Evolutionary conservation across 2,113 vertebrate species (phyloP), one percentile per base, ranked within the genome.

Genomic region (Osmerus eperlanus): DNA sequence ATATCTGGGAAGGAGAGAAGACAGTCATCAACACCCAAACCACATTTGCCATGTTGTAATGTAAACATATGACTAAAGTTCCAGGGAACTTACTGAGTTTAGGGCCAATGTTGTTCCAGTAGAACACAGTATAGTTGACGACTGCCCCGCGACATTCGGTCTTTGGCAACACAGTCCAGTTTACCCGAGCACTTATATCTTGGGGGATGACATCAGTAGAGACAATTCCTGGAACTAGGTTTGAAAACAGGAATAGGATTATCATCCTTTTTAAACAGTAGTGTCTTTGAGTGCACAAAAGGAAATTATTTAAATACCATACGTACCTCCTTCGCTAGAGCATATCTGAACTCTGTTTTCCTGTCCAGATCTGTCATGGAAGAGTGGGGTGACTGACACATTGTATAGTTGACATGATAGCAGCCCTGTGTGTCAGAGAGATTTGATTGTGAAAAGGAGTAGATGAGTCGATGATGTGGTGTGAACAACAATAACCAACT

Each of bases 1-100:
- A 89, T 55, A 74, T 85, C 95, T 97, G 81, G 62, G 75, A 74
- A 41, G 70, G 84, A 89, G n/a, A 70, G 55, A 53, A 70, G 53
- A 3, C 59, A 59, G 63, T 18, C 47, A 58, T 11, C n/a, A 18
- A n/a, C 4, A 19, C 1, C 2, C 14, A 29, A 0, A 15, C 15
- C 25, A 16, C n/a, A 28, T 19, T 18, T 1, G 54, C 3, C 23
- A 19, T 18, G 2, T 15, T 13, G 16, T 16, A 2, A 56, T 29
- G 56, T 16, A n/a, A 28, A 67, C 5, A 11, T 25, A 25, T 5
- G 4, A 53, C 21, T 9, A 15, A 3, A 18, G 41, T 52, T 25
- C 52, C 36, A 9, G 7, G 14, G 47, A 18, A 70, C 73, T 70
- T 19, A 65, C 74, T 36, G 4, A 12, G 9, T 23, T 65, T 54